A percentile compares a stretch with the other conserved stretches of the same genome.
phyloP scores from a whole-genome alignment of 2,797 vertebrate genomes.

The Manis javanica region DNA sequence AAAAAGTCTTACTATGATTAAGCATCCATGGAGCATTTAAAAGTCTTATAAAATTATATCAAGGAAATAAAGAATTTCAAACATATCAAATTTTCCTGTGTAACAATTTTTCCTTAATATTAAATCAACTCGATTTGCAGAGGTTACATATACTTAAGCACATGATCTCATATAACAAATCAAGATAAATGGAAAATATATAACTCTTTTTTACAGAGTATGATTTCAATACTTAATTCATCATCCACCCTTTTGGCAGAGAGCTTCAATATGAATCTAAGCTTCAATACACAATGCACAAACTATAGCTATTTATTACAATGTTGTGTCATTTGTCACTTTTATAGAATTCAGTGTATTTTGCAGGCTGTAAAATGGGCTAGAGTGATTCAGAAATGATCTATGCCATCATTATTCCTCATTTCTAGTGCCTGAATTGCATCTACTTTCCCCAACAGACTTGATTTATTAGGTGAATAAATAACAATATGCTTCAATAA shows the following conservation, averaged over 20 bases:
- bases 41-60: constrained; percentile 41
- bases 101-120: constrained; percentile 58
- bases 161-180: constrained; percentile 61
- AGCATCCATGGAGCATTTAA: not conserved
- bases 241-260: constrained; percentile 71
- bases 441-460: constrained; percentile 81
- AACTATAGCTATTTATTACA: constrained; percentile 85
- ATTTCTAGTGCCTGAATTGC: constrained; percentile 83
- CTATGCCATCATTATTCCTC: constrained; percentile 85
- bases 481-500: constrained; percentile 83
- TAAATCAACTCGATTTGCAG: constrained; percentile 56
- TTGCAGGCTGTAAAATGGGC: constrained; percentile 85
- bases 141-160: constrained; percentile 70
- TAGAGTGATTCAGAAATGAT: constrained; percentile 86
- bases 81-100: constrained; percentile 48
- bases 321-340: constrained; percentile 85
- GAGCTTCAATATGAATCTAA: constrained; percentile 77
- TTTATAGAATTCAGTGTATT: constrained; percentile 86
- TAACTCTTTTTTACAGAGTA: constrained; percentile 74
- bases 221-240: constrained; percentile 79
- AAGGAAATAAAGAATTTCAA: constrained; percentile 62
- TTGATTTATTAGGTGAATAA: constrained; percentile 87
- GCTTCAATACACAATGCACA: constrained; percentile 82
- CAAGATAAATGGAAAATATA: constrained; percentile 78
- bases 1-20: constrained; percentile 25